phyloP scores from a whole-genome alignment of 1,140 invertebrate species.

The Lineus longissimus region DNA sequence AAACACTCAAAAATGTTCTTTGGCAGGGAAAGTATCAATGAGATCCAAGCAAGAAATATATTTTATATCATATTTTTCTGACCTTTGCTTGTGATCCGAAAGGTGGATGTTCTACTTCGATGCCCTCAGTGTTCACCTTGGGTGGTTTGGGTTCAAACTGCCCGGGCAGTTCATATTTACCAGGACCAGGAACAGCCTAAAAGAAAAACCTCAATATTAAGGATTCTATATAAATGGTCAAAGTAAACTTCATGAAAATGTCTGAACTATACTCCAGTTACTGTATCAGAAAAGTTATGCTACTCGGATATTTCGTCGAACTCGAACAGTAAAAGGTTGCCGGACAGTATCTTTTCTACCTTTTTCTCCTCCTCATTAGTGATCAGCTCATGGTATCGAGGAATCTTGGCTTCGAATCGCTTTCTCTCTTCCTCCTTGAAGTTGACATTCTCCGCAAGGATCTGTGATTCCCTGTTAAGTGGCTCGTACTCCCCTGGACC shows the following conservation, averaged over 20 bases:
- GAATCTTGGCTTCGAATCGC: constrained; percentile 41
- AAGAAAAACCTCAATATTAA: constrained; percentile 12
- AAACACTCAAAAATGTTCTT: no score
- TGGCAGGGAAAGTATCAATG: no score
- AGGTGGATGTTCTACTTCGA: constrained; percentile 53
- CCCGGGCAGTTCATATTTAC: constrained; percentile 48
- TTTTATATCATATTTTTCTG: not conserved
- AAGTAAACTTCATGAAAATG: not conserved
- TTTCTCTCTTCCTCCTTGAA: constrained; percentile 28
- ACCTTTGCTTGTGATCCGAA: constrained; percentile 52
- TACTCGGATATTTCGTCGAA: no score
- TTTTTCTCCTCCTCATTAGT: constrained; percentile 46
- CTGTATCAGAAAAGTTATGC: not conserved
- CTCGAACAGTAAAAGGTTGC: no score
- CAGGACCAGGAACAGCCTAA: constrained; percentile 49
- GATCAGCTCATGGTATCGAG: constrained; percentile 49
- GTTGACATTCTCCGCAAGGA: constrained; percentile 42
- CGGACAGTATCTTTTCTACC: no score
- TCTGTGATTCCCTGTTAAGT: constrained; percentile 18
- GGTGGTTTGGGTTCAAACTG: constrained; percentile 41
- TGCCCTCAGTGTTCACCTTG: constrained; percentile 47
- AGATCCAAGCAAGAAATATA: not conserved
- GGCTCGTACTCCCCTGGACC: constrained; percentile 53
- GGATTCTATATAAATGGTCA: no score
- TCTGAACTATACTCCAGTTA: not conserved